Base-by-base conservation (phyloP, 92 coral and sea anemone genomes). In the Heteractis magnifica region DNA sequence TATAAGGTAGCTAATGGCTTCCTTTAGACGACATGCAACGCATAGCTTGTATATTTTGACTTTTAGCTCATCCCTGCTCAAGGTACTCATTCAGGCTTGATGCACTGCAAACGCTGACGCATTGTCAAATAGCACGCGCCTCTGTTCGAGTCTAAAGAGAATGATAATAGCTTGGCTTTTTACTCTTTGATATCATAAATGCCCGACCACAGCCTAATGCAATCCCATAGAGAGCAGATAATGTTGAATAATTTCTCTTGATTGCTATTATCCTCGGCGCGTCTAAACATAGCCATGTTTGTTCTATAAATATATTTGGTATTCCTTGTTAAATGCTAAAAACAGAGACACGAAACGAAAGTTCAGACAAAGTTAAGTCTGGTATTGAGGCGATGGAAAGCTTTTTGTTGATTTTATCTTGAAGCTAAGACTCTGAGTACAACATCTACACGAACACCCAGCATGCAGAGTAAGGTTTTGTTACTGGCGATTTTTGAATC, bases 251-350 rank as follows among this genome's bases (percentile, higher is more conserved):
- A 82, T 82, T 72, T 55, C 52, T 13, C 5, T 81, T 52, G 15
- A 82, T 26, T 52, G 86, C 71, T 82, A 75, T 74, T 82, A 58
- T 34, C 15, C 56, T 41, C 52, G 49, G 34, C 82, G 71, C 72
- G 53, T 62, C 71, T 79, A 79, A 79, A 79, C 82, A 79, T 79
- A 62, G 82, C 23, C 7, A n/a, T 74, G 79, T 82, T 82, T 51
- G 70, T 58, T 71, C 86, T 82, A 82, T 50, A 82, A 82, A 82
- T 74, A 82, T n/a, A 75, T 55, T 75, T 75, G 79, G 79, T 52
- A 75, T 75, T 82, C 70, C 23, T 10, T 9, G 62, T 58, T 48
- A 18, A 73, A 41, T 53, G 68, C 72, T 56, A 52, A 72, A 53
- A 82, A 72, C 64, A 72, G 73, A 72, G 75, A 60, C 71, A 10